Percentiles rank a stretch among this genome's conserved stretches.
Conservation (phyloP, 1,140 invertebrate species). For the Dendroctonus valens region DNA sequence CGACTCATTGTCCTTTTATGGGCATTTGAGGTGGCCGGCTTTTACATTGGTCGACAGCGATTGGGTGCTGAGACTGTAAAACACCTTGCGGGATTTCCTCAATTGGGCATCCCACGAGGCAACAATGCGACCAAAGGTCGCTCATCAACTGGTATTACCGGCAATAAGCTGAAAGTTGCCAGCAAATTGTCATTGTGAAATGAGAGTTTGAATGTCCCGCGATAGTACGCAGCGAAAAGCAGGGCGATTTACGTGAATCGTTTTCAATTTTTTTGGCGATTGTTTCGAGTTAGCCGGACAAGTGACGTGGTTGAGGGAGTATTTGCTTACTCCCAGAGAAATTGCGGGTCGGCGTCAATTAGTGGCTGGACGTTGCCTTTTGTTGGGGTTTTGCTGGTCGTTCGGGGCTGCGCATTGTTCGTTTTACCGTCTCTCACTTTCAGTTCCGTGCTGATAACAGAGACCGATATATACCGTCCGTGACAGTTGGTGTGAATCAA, state of each 20-base stretch:
- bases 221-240: slow-evolving; percentile 39
- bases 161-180: slow-evolving; percentile 11
- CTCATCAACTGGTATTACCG: background rate
- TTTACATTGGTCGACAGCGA: slow-evolving; percentile 44
- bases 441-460: slow-evolving; percentile 11
- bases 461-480: slow-evolving; percentile 30
- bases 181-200: background rate
- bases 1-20: slow-evolving; percentile 50
- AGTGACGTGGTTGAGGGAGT: background rate
- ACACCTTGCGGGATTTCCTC: background rate
- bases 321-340: background rate
- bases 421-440: slow-evolving; percentile 1
- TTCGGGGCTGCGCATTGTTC: background rate
- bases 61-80: background rate
- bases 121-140: slow-evolving; percentile 6
- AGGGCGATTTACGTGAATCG: slow-evolving; percentile 20
- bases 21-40: slow-evolving; percentile 48
- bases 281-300: background rate
- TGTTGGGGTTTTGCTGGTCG: no score
- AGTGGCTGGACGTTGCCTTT: no score
- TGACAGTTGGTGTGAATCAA: slow-evolving; percentile 31
- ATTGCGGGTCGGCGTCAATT: background rate
- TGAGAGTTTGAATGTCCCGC: slow-evolving; percentile 40
- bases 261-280: background rate
- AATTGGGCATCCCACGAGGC: background rate